Evolutionary conservation across 2,888 invertebrate genomes (phyloP), one percentile per base, ranked within the genome.

Genomic region (Itoplectis maculator): DNA sequence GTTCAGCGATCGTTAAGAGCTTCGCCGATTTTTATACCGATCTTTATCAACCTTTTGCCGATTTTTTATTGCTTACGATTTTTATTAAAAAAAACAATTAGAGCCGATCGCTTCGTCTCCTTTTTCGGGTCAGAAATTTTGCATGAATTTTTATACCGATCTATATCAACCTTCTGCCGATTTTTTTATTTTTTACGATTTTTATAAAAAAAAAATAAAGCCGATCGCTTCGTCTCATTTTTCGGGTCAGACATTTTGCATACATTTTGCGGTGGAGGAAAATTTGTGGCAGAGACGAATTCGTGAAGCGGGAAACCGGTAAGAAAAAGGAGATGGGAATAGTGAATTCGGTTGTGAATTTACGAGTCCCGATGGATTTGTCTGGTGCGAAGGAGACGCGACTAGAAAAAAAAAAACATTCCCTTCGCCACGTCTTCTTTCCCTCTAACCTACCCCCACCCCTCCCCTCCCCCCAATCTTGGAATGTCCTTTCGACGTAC

Each of bases 281-380:
- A n/a, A n/a, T n/a, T n/a, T n/a, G n/a, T n/a, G n/a, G n/a, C n/a
- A n/a, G n/a, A n/a, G n/a, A n/a, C n/a, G n/a, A n/a, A n/a, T n/a
- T n/a, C n/a, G n/a, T n/a, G n/a, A 23, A 45, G 42, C 51, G 47
- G 69, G 56, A 74, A 63, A 75, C n/a, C 23, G 15, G 47, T n/a
- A n/a, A n/a, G n/a, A n/a, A n/a, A n/a, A n/a, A n/a, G n/a, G 3
- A 35, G 35, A 54, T 42, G 49, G 20, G 20, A 76, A 51, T 42
- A 35, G 29, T 29, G 29, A 29, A 59, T 45, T n/a, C n/a, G 42
- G 76, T 54, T 51, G 83, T 72, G 74, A 81, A 83, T 73, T 84
- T 83, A 81, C 73, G 79, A 78, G 68, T 18, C 73, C 78, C 74
- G 69, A 81, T 78, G 75, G 84, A 78, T 78, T 80, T 61, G 59